These are phyloP conservation scores for Mirounga angustirostris DNA, from an alignment of 2,113 vertebrate species.

Conservation along the genomic window DNA sequence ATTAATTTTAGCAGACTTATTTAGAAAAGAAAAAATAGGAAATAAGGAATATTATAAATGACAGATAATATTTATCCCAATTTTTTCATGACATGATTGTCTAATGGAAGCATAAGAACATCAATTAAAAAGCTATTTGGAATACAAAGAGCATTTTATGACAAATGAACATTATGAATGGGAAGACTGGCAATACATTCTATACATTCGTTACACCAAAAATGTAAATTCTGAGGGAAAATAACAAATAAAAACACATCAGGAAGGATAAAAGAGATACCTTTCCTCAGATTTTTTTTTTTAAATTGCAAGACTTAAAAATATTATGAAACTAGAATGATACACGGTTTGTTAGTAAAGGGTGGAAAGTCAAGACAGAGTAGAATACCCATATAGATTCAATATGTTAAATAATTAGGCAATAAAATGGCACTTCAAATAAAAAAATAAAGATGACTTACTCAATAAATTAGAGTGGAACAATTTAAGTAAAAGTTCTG, in stretches of 20 bases:
- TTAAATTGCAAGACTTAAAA: not conserved
- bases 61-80: not conserved
- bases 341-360: not conserved
- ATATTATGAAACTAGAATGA: not conserved
- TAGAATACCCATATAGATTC: not conserved
- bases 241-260: not conserved
- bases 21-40: not conserved
- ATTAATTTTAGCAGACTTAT: not conserved
- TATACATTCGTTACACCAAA: not conserved
- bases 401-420: slow-evolving; percentile 4
- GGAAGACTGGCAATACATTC: not conserved
- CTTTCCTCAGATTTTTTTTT: not conserved
- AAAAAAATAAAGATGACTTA: slow-evolving; percentile 34
- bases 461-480: not conserved
- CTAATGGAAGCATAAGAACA: not conserved
- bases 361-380: not conserved
- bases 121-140: not conserved
- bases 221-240: not conserved
- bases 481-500: slow-evolving; percentile 15
- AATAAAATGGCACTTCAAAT: slow-evolving; percentile 9
- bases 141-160: not conserved
- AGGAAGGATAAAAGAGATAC: not conserved
- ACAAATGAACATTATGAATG: not conserved
- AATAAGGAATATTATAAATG: not conserved
- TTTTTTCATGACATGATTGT: not conserved